Percentiles rank a stretch among this genome's conserved stretches.
These are phyloP conservation scores for Drosophila leontia DNA, from an alignment of 1,140 invertebrate species.

Conservation along the genomic window DNA sequence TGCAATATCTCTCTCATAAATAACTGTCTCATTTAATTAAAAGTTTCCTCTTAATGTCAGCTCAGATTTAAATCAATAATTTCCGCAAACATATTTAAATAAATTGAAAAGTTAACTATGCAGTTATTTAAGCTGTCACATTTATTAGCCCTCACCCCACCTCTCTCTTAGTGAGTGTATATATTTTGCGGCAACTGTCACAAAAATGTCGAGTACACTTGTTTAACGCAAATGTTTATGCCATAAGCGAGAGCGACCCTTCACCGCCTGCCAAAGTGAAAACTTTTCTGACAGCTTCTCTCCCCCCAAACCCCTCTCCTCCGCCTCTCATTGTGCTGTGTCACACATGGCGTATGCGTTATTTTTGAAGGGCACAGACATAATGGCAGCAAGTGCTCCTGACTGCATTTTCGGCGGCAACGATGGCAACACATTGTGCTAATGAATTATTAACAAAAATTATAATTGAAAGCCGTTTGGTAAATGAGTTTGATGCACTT, in stretches of 20 bases:
- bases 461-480: slow-evolving; percentile 79
- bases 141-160: background rate
- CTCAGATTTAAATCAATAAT: slow-evolving; percentile 4
- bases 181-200: slow-evolving; percentile 15
- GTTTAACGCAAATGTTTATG: slow-evolving; percentile 16
- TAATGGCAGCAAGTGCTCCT: slow-evolving; percentile 11
- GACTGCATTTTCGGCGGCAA: slow-evolving; percentile 54
- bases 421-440: slow-evolving; percentile 69
- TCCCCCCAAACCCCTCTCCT: background rate
- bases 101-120: background rate
- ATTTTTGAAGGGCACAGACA: slow-evolving; percentile 9
- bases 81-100: background rate
- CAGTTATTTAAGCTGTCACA: slow-evolving; percentile 8
- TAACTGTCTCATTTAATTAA: slow-evolving; percentile 7
- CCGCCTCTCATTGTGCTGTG: background rate
- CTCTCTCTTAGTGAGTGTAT: background rate
- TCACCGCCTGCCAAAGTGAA: slow-evolving; percentile 15
- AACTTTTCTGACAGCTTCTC: slow-evolving; percentile 24
- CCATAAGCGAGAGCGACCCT: slow-evolving; percentile 10
- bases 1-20: background rate
- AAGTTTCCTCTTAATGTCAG: background rate
- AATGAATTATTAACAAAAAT: slow-evolving; percentile 81
- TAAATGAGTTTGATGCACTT: slow-evolving; percentile 80
- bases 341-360: slow-evolving; percentile 60
- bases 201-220: slow-evolving; percentile 15